Conservation (phyloP, 2,797 vertebrate species). For the Cottoperca gobio region DNA sequence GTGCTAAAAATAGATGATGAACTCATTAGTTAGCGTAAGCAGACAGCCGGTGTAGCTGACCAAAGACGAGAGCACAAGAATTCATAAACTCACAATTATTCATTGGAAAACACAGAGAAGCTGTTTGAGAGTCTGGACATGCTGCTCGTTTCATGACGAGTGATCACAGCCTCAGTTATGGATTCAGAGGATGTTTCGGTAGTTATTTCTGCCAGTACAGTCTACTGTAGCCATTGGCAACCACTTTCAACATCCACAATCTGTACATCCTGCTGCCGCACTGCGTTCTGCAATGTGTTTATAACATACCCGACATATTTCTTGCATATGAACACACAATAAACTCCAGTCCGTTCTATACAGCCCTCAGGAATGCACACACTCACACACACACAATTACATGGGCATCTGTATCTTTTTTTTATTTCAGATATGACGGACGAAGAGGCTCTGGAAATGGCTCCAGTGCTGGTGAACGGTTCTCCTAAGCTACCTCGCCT, state of each 20-base stretch:
- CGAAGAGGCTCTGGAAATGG: constrained; percentile 80
- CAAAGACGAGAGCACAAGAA: background rate
- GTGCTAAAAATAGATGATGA: constrained; percentile 1
- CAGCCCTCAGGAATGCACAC: constrained; percentile 2
- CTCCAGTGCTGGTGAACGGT: constrained; percentile 85
- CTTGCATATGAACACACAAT: background rate
- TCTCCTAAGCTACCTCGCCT: constrained; percentile 87
- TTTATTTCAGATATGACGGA: constrained; percentile 79
- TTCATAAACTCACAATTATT: background rate
- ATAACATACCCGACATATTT: constrained; percentile 4
- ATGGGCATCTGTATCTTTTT: background rate
- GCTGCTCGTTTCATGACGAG: constrained; percentile 8
- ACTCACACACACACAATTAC: constrained; percentile 16
- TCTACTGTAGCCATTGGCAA: background rate
- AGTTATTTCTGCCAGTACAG: background rate
- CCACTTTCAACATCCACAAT: constrained; percentile 11
- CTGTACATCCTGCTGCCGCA: background rate
- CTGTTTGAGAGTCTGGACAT: background rate
- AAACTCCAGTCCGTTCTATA: background rate
- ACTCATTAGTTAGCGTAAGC: background rate
- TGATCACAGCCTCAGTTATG: background rate
- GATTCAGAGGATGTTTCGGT: constrained; percentile 4
- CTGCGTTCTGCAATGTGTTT: too few relatives aligned
- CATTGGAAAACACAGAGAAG: background rate
- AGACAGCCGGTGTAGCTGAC: background rate